These are phyloP conservation scores for Margarornis squamiger DNA, from an alignment of 2,797 vertebrate genomes.

Conservation along the genomic window DNA sequence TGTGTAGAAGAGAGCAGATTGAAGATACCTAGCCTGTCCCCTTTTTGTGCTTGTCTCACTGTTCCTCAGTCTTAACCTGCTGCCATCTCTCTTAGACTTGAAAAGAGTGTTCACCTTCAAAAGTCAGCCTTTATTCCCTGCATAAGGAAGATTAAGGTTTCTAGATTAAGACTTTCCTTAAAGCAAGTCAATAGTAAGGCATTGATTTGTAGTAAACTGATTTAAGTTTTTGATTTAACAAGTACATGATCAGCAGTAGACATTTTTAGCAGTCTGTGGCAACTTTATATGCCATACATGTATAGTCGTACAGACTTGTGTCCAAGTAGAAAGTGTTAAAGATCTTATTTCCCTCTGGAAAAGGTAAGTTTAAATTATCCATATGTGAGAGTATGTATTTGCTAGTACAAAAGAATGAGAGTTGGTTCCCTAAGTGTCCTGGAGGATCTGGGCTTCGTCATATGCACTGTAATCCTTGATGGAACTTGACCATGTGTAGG, in stretches of 20 bases:
- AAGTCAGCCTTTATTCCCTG: not conserved
- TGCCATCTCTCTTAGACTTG: not conserved
- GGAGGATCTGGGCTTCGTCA: not conserved
- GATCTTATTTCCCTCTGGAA: not conserved
- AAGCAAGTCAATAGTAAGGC: not conserved
- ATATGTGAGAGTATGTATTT: not conserved
- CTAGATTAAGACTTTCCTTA: not conserved
- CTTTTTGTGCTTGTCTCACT: not conserved
- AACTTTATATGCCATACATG: not conserved
- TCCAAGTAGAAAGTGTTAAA: not conserved
- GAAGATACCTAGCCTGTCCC: not conserved
- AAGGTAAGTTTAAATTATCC: not conserved
- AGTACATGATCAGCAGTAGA: not conserved
- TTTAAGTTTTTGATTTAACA: not conserved
- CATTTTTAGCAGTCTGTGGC: not conserved
- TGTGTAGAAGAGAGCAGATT: not conserved
- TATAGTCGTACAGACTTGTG: not conserved
- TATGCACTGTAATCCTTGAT: not conserved
- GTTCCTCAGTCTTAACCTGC: not conserved
- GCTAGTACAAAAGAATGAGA: not conserved
- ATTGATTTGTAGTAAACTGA: not conserved
- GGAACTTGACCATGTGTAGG: accelerated
- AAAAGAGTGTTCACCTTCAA: not conserved
- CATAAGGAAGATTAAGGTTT: not conserved
- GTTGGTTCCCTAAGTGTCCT: not conserved